A percentile compares a stretch with the other conserved stretches of the same genome.
These are phyloP conservation scores for Mastigias papua DNA, from an alignment of 30 jellyfish, hydroid and myxozoan genomes.

Conservation along the genomic window DNA sequence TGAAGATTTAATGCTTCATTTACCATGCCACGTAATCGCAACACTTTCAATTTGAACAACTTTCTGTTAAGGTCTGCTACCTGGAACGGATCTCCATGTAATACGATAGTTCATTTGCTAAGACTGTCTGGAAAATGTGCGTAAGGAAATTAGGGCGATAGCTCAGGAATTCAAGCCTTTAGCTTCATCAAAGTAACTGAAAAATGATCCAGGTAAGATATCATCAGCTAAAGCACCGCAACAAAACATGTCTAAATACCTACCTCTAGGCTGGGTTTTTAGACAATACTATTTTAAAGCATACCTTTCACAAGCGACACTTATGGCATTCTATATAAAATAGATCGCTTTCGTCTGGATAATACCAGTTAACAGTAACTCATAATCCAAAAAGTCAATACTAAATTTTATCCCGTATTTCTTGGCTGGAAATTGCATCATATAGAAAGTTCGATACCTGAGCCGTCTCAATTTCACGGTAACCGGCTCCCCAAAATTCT, in stretches of 20 bases:
- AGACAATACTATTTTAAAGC: constrained; percentile 23
- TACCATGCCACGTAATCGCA: constrained; percentile 64
- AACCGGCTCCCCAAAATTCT: background rate
- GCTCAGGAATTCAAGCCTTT: background rate
- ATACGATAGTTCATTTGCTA: constrained; percentile 36
- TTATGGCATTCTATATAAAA: constrained; percentile 2
- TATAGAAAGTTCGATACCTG: background rate
- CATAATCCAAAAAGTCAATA: background rate
- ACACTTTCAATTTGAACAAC: constrained; percentile 36
- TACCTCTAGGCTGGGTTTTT: constrained; percentile 53
- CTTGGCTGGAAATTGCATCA: background rate
- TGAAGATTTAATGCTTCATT: constrained; percentile 54
- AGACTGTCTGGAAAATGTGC: constrained; percentile 39
- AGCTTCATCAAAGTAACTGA: background rate
- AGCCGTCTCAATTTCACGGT: background rate
- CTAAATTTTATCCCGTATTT: background rate
- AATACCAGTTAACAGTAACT: background rate
- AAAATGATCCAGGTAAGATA: constrained; percentile 11
- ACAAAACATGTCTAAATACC: constrained; percentile 60
- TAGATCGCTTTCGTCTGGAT: background rate
- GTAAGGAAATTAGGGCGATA: background rate
- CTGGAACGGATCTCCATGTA: constrained; percentile 42
- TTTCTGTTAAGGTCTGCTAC: constrained; percentile 26
- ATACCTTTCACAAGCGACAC: background rate
- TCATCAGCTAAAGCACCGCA: background rate